Evolutionary conservation across 2,888 invertebrate genomes (phyloP), one percentile per base, ranked within the genome.

Genomic region (Campopleginae sp.): DNA sequence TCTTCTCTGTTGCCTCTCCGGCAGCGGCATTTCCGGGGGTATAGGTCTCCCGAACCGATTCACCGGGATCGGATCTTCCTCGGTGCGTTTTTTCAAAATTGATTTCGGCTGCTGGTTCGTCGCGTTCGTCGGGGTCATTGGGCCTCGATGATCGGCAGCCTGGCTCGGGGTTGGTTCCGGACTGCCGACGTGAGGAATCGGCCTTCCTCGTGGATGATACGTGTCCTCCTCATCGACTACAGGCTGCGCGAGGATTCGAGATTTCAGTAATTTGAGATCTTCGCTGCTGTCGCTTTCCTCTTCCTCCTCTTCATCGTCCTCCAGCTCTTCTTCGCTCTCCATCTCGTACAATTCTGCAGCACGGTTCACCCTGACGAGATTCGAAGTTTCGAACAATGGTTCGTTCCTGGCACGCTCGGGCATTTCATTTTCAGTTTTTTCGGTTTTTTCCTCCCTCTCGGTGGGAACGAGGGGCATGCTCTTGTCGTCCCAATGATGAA

Each of bases 11-110:
- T 85, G 84, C 10, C 80, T 75, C 31, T 86, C 86, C 8, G 66
- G 23, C 27, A 93, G 75, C 0, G 93, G 91, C 82, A 92, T 92
- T 80, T 93, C 93, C 0, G 93, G 92, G 7, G 93, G 92, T 31
- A 93, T 89, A 0, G 92, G 91, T 80, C 91, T 88, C 12, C 91
- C 92, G 48, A 92, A 93, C 65, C 90, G 91, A 78, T 93, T 92
- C 0, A 92, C 80, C 8, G 90, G 89, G 3, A 91, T 68, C 0
- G 89, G 85, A 23, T 92, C 91, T 3, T 89, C 91, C 12, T 93
- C 93, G 0, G 89, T 89, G 81, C 95, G 94, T 79, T 95, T 95
- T 91, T 97, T 97, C 17, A 97, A 91, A 88, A 97, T 97, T 0
- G 97, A 97, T 92, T 97, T 97, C 0, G 97, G 97, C 80, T 86